A percentile compares a stretch with the other conserved stretches of the same genome.
Evolutionary conservation across 1,140 invertebrate genomes (phyloP).

Genomic region (Eurosta solidaginis): DNA sequence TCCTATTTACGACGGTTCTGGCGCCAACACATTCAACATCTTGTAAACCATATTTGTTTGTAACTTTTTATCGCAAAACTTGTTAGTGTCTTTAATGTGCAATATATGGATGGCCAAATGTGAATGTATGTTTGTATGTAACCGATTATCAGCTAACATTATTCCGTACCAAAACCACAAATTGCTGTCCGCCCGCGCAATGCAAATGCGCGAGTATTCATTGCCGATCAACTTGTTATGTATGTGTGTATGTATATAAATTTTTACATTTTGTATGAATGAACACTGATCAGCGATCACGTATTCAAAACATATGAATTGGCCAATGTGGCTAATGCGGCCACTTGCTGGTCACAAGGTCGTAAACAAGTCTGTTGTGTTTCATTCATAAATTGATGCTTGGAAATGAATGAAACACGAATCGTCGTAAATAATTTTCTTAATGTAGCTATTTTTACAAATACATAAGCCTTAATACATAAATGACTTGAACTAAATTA

Average conservation of each 20-base stretch:
- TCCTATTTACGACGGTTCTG: background rate
- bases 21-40: background rate
- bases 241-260: background rate
- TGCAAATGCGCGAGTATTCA: slow-evolving; percentile 6
- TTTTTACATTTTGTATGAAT: background rate
- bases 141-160: background rate
- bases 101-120: no score
- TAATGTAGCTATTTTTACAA: background rate
- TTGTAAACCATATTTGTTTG: background rate
- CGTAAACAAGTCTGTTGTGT: slow-evolving; percentile 5
- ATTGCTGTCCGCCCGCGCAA: background rate
- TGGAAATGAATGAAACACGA: slow-evolving; percentile 15
- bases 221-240: background rate
- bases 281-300: background rate
- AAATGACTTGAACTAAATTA: background rate
- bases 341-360: background rate
- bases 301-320: background rate
- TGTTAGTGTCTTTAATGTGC: background rate
- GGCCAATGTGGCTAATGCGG: slow-evolving; percentile 6
- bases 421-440: background rate
- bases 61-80: background rate
- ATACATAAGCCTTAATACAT: background rate
- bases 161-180: background rate
- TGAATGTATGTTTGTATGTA: background rate
- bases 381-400: slow-evolving; percentile 2